Percentiles rank a stretch among this genome's conserved stretches.
These are phyloP conservation scores for Rhinatrema bivittatum DNA, from an alignment of 2,797 vertebrate genomes.

Conservation along the genomic window DNA sequence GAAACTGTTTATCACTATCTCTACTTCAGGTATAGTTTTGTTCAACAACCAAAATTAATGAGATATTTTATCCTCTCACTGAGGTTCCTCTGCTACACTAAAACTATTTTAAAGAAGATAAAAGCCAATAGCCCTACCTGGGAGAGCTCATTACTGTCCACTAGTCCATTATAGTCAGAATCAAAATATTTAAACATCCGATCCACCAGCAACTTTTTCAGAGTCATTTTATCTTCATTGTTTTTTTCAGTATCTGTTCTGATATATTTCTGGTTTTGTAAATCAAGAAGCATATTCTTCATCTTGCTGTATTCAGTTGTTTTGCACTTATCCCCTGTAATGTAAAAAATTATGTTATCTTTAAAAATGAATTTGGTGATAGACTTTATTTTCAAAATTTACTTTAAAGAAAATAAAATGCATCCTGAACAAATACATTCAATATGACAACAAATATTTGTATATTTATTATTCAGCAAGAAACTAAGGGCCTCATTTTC, in stretches of 20 bases:
- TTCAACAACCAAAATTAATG: too few species aligned
- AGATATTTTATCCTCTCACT: too few species aligned
- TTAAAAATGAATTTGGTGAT: background rate
- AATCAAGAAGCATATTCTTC: constrained; percentile 76
- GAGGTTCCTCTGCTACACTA: too few species aligned
- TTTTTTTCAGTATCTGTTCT: constrained; percentile 50
- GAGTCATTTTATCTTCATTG: constrained; percentile 59
- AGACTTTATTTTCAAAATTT: background rate
- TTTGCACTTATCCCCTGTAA: constrained; percentile 81
- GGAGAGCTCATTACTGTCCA: constrained; percentile 81
- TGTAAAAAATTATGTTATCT: constrained; percentile 15
- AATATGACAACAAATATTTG: too few species aligned
- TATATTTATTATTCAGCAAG: too few species aligned
- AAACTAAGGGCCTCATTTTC: too few species aligned
- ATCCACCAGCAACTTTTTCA: constrained; percentile 79
- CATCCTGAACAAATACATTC: too few species aligned
- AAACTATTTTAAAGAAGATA: too few species aligned
- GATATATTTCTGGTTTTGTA: constrained; percentile 69
- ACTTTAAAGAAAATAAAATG: too few species aligned
- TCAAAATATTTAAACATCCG: constrained; percentile 88
- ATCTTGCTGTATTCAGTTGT: constrained; percentile 73
- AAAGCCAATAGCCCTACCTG: constrained; percentile 61
- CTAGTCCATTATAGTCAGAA: constrained; percentile 68
- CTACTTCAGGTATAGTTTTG: too few species aligned
- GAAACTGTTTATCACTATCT: too few species aligned